A percentile compares a stretch with the other conserved stretches of the same genome.
These are phyloP conservation scores for Priocnemis perturbator DNA, from an alignment of 2,888 invertebrate species.

Conservation along the genomic window DNA sequence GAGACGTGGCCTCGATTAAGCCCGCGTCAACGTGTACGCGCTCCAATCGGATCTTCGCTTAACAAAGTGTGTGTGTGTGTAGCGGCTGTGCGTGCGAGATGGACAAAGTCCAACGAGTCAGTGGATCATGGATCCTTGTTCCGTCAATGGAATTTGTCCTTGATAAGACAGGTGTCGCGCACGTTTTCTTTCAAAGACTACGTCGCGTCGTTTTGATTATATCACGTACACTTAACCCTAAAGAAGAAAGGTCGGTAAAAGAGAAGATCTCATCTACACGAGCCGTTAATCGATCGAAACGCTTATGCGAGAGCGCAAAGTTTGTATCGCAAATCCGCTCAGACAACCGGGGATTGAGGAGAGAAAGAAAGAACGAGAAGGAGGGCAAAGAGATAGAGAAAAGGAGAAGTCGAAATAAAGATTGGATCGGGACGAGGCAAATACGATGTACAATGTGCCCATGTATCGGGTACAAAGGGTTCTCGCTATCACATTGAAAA, in stretches of 20 bases:
- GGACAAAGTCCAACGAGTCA: slow-evolving; percentile 4
- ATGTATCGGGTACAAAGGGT: not conserved
- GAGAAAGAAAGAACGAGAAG: too few species aligned
- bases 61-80: not conserved
- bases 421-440: too few species aligned
- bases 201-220: not conserved
- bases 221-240: not conserved
- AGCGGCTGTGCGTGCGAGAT: not conserved
- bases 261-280: too few species aligned
- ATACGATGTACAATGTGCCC: too few species aligned
- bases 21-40: not conserved
- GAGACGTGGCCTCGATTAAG: not conserved
- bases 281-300: too few species aligned
- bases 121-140: not conserved
- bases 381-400: too few species aligned
- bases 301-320: too few species aligned
- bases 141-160: not conserved
- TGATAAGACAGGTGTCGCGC: not conserved
- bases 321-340: too few species aligned
- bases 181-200: not conserved
- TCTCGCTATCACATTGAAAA: not conserved
- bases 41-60: not conserved
- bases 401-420: too few species aligned
- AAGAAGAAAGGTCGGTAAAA: too few species aligned
- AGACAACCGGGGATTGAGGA: too few species aligned